phyloP scores from a whole-genome alignment of 2,113 vertebrate species.

The Cyanoliseus patagonus region DNA sequence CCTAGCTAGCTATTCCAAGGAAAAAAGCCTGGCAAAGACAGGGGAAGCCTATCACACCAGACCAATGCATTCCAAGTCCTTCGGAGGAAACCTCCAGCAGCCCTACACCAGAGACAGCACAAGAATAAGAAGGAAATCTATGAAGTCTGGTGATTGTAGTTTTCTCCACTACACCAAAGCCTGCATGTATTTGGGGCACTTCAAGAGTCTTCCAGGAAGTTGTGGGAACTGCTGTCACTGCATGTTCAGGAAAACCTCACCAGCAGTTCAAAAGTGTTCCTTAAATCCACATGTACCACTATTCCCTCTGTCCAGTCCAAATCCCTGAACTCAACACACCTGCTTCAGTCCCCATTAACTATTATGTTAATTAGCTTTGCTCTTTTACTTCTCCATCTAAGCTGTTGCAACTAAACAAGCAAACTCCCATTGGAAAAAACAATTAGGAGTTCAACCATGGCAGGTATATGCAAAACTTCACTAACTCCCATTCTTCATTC shows the following conservation, averaged over 20 bases:
- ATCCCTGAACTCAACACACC: not conserved
- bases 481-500: not conserved
- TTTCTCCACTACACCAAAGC: not conserved
- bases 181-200: not conserved
- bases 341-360: not conserved
- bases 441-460: not conserved
- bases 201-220: not conserved
- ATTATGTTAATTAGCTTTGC: not conserved
- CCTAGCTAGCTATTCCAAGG: not conserved
- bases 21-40: not conserved
- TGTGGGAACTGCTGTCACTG: not conserved
- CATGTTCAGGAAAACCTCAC: not conserved
- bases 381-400: not conserved
- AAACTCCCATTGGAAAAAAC: not conserved
- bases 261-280: accelerated
- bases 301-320: not conserved
- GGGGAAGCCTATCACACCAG: not conserved
- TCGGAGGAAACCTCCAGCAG: not conserved
- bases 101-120: not conserved
- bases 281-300: not conserved
- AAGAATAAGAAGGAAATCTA: not conserved
- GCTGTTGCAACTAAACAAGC: not conserved
- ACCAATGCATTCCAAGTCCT: not conserved
- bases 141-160: accelerated
- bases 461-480: not conserved